A percentile compares a stretch with the other conserved stretches of the same genome.
Evolutionary conservation across 2,888 invertebrate species (phyloP).

Genomic region (Cyclophora punctaria): DNA sequence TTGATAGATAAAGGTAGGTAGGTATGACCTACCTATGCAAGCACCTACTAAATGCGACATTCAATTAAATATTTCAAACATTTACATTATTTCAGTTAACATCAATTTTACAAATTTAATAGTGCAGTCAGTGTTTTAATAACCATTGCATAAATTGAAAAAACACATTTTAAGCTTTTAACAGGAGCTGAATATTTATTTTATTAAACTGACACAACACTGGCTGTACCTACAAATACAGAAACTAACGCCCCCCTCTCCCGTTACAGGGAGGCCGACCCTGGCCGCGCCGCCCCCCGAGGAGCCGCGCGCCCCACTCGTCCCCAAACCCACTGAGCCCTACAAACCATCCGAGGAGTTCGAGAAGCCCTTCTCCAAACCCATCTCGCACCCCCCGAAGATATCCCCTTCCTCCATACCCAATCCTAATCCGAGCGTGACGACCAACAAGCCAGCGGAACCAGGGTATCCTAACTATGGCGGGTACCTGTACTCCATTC

Average conservation of each 20-base stretch:
- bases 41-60: too few species aligned
- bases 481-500: slow-evolving; percentile 58
- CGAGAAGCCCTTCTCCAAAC: slow-evolving; percentile 51
- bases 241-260: slow-evolving; percentile 1
- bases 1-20: too few species aligned
- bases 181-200: too few species aligned
- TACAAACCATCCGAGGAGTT: slow-evolving; percentile 32
- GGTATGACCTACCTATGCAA: too few species aligned
- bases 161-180: too few species aligned
- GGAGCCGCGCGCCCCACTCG: slow-evolving; percentile 32
- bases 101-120: too few species aligned
- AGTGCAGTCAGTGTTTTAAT: too few species aligned
- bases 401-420: slow-evolving; percentile 70
- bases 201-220: too few species aligned
- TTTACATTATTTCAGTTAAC: too few species aligned
- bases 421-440: slow-evolving; percentile 61
- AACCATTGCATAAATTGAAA: too few species aligned
- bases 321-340: slow-evolving; percentile 41
- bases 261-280: slow-evolving; percentile 20
- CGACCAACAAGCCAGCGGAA: slow-evolving; percentile 49
- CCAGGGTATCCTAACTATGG: slow-evolving; percentile 51
- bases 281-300: slow-evolving; percentile 23
- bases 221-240: too few species aligned
- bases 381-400: slow-evolving; percentile 54
- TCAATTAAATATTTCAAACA: too few species aligned